Evolutionary conservation across 2,888 invertebrate genomes (phyloP).

Genomic region (Drosophila borborema): DNA sequence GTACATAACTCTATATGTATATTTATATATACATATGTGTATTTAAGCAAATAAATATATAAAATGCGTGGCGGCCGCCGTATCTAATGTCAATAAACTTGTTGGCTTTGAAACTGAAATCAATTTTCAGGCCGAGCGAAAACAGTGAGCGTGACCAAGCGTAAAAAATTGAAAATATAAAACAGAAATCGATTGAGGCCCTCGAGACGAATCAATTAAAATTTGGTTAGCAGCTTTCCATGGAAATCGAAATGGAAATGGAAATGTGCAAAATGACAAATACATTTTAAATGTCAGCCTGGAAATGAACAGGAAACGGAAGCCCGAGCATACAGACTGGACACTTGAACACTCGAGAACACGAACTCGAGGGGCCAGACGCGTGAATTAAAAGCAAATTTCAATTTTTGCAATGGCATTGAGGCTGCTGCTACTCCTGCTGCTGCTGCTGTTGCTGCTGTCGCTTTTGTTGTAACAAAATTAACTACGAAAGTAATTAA

Average conservation of each 20-base stretch:
- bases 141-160: constrained; percentile 28
- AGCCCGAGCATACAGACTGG: constrained; percentile 26
- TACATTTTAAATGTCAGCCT: constrained; percentile 33
- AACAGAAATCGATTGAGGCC: constrained; percentile 56
- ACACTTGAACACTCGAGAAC: background rate
- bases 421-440: constrained; percentile 35
- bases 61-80: constrained; percentile 10
- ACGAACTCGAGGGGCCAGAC: constrained; percentile 9
- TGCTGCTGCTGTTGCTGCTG: constrained; percentile 26
- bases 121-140: constrained; percentile 51
- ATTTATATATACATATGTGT: background rate
- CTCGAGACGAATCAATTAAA: constrained; percentile 72
- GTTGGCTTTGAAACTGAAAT: constrained; percentile 68
- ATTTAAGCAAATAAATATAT: background rate
- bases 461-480: constrained; percentile 73
- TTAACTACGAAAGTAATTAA: constrained; percentile 81
- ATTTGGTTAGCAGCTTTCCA: constrained; percentile 9
- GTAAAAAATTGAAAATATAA: constrained; percentile 12
- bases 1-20: background rate
- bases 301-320: constrained; percentile 65
- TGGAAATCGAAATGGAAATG: background rate
- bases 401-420: constrained; percentile 71
- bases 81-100: constrained; percentile 78
- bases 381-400: constrained; percentile 72
- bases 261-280: constrained; percentile 50